Evolutionary conservation across 2,888 invertebrate genomes (phyloP).

Genomic region (Halocaridina rubra): DNA sequence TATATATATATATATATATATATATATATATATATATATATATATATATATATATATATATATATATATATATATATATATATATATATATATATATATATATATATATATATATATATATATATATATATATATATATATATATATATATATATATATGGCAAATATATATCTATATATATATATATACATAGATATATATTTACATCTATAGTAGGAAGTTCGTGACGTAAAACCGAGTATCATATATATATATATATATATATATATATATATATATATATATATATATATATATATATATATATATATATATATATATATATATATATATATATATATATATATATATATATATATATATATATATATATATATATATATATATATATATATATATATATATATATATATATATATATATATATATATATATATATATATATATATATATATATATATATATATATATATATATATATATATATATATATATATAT

Average conservation of each 20-base stretch:
- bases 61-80: background rate
- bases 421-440: background rate
- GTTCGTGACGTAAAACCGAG: too few relatives aligned
- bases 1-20: background rate
- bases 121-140: background rate
- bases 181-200: background rate
- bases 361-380: background rate
- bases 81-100: background rate
- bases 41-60: background rate
- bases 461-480: background rate
- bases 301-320: background rate
- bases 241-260: background rate
- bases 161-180: background rate
- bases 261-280: background rate
- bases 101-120: background rate
- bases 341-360: background rate
- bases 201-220: background rate
- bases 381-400: background rate
- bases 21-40: background rate
- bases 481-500: background rate
- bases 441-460: background rate
- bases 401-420: background rate
- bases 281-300: background rate
- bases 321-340: background rate
- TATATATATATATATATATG: background rate